phyloP scores from a whole-genome alignment of 2,888 invertebrate genomes.

The Nesidiocoris tenuis region DNA sequence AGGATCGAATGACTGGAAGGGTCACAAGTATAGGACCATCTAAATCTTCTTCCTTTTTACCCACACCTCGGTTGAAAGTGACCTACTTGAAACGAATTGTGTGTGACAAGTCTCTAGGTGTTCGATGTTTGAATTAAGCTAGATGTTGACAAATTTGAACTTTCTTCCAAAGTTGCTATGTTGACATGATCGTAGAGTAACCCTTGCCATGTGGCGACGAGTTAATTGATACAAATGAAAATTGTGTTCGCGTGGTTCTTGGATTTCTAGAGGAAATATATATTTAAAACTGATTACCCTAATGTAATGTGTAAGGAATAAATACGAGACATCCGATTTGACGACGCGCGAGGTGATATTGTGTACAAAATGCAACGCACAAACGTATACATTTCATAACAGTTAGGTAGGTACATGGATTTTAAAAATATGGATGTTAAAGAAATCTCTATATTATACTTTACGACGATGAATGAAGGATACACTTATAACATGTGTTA shows the following conservation, averaged over 20 bases:
- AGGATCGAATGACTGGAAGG: no score
- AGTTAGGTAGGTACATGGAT: slow-evolving; percentile 36
- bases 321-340: not conserved
- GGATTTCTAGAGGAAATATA: not conserved
- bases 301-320: not conserved
- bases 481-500: slow-evolving; percentile 2
- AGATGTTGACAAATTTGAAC: not conserved
- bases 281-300: no score
- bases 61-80: no score
- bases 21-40: no score
- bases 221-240: not conserved
- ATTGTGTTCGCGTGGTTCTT: slow-evolving; percentile 21
- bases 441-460: slow-evolving; percentile 9
- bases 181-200: not conserved
- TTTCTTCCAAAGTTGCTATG: not conserved
- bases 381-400: slow-evolving; percentile 43
- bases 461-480: slow-evolving; percentile 20
- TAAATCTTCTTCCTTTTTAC: no score
- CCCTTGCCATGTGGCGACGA: not conserved
- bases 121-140: not conserved
- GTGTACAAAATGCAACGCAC: slow-evolving; percentile 43
- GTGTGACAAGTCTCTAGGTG: not conserved
- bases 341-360: slow-evolving; percentile 38
- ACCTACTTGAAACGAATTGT: not conserved
- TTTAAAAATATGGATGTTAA: slow-evolving; percentile 12